Conservation (phyloP, 2,113 vertebrate species). For the Cinclus cinclus region DNA sequence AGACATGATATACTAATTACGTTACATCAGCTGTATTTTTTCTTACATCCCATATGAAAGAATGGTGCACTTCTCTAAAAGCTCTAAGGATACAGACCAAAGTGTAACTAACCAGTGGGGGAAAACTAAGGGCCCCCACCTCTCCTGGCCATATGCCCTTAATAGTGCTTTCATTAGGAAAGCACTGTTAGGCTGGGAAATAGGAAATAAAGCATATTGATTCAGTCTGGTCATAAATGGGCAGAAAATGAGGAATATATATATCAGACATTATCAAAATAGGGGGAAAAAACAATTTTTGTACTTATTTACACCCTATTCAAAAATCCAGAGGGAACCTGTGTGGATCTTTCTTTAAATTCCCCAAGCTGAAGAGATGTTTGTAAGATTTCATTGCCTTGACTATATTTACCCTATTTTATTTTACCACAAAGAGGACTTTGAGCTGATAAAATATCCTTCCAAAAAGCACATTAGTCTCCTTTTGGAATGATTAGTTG, state of each 20-base stretch:
- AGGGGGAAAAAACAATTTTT: neutral
- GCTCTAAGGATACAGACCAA: neutral
- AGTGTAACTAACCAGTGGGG: neutral
- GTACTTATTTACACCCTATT: neutral
- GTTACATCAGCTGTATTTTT: neutral
- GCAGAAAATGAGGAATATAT: neutral
- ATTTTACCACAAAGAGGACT: constrained; percentile 29
- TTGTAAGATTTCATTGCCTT: neutral
- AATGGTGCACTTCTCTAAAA: neutral
- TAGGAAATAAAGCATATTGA: neutral
- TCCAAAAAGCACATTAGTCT: constrained; percentile 51
- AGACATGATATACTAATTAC: neutral
- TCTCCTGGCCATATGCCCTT: neutral
- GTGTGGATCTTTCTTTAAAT: neutral
- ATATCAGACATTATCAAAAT: neutral
- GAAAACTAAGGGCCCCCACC: neutral
- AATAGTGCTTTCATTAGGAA: neutral
- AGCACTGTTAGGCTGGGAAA: neutral
- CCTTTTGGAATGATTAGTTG: constrained; percentile 34
- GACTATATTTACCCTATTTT: neutral
- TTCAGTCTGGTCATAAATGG: neutral
- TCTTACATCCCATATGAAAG: neutral
- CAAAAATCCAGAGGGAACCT: neutral
- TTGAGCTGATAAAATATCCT: constrained; percentile 8
- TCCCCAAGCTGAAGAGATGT: neutral